These are phyloP conservation scores for Carollia perspicillata DNA, from an alignment of 2,113 vertebrate genomes.

Conservation along the genomic window DNA sequence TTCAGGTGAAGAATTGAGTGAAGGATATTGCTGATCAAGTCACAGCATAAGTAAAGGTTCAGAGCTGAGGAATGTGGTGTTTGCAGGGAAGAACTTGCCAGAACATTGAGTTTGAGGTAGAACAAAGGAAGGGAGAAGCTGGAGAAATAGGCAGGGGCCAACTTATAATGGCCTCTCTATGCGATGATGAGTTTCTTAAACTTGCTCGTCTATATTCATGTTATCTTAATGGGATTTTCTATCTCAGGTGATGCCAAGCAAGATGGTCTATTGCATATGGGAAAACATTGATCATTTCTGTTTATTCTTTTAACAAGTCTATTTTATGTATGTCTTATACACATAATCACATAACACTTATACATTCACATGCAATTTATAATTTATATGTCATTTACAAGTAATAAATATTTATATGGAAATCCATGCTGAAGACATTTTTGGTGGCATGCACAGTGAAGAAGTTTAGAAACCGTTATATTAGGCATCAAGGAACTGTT, in stretches of 20 bases:
- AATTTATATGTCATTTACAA: background rate
- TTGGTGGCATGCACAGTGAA: background rate
- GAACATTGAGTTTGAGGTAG: background rate
- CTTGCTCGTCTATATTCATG: background rate
- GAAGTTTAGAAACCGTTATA: background rate
- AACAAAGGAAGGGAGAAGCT: background rate
- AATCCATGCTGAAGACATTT: background rate
- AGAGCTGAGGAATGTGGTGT: background rate
- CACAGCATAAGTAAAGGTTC: background rate
- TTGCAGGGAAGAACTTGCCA: background rate
- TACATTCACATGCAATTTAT: background rate
- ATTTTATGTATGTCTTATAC: background rate
- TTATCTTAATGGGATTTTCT: background rate
- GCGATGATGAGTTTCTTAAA: background rate
- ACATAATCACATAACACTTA: background rate
- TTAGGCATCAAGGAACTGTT: background rate
- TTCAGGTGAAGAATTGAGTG: background rate
- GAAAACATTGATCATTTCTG: background rate
- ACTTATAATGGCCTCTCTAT: background rate
- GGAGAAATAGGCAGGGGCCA: background rate
- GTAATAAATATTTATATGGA: background rate
- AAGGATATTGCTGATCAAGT: background rate
- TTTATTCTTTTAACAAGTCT: slow-evolving; percentile 23
- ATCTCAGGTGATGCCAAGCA: background rate
- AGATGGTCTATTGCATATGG: background rate